Evolutionary conservation across 2,113 vertebrate species (phyloP).

Genomic region (Aegotheles bennettii): DNA sequence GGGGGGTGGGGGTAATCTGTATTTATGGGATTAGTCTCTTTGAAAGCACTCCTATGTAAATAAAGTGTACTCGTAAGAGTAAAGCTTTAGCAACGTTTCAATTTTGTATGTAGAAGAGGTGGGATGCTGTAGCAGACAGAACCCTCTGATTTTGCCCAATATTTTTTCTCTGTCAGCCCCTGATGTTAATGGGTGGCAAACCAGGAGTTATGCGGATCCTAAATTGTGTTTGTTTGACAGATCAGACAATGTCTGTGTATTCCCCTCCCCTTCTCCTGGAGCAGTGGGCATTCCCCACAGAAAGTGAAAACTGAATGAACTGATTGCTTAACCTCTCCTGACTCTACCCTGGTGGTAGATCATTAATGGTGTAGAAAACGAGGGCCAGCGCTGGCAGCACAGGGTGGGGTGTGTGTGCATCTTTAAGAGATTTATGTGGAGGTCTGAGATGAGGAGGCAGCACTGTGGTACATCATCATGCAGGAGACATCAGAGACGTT

Average conservation of each 20-base stretch:
- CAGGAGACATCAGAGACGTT: slow-evolving; percentile 89
- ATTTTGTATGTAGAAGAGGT: accelerated
- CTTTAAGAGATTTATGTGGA: slow-evolving; percentile 84
- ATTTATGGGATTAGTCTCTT: background rate
- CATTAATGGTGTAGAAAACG: slow-evolving; percentile 77
- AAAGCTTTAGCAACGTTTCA: background rate
- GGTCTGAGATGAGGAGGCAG: slow-evolving; percentile 79
- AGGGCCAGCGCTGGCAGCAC: slow-evolving; percentile 62
- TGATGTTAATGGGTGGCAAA: background rate
- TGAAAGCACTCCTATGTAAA: slow-evolving; percentile 34
- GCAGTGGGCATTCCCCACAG: slow-evolving; percentile 35
- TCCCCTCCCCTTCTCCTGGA: background rate
- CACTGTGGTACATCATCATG: slow-evolving; percentile 85
- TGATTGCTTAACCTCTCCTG: slow-evolving; percentile 71
- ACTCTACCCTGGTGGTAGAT: slow-evolving; percentile 70
- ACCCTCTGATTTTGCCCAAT: background rate
- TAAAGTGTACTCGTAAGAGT: background rate
- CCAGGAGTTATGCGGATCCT: background rate
- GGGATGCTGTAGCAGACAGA: background rate
- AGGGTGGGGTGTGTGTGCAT: slow-evolving; percentile 70
- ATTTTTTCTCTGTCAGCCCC: background rate
- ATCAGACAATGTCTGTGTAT: background rate
- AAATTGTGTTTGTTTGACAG: slow-evolving; percentile 15
- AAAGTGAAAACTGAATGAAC: slow-evolving; percentile 61
- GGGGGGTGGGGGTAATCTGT: background rate